These are phyloP conservation scores for Oophaga pumilio DNA, from an alignment of 2,113 vertebrate genomes.

Conservation along the genomic window DNA sequence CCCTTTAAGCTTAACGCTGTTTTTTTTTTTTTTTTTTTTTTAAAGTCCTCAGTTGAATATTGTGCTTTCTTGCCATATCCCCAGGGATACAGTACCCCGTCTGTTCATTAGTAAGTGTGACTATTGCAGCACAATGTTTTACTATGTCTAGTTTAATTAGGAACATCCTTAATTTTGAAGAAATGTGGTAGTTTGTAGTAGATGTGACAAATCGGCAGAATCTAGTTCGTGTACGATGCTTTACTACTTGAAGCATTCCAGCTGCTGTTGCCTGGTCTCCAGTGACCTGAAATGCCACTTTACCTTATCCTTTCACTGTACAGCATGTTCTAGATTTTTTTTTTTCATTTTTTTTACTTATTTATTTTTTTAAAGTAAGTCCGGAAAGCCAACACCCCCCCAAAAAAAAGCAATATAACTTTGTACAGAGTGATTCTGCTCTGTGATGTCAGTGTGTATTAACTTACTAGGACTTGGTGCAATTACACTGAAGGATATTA, in stretches of 20 bases:
- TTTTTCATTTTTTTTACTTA: not conserved
- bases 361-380: slow-evolving; percentile 27
- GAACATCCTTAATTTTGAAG: not conserved
- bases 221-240: not conserved
- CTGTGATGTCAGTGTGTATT: not conserved
- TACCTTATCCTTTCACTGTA: not conserved
- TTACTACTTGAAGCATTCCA: not conserved
- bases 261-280: not conserved
- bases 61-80: not conserved
- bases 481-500: too few species aligned
- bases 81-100: not conserved
- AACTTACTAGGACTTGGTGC: too few species aligned
- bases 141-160: not conserved
- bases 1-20: too few species aligned
- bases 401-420: slow-evolving; percentile 18
- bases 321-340: not conserved
- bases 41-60: not conserved
- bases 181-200: not conserved
- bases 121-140: not conserved
- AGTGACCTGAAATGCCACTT: slow-evolving; percentile 9
- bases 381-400: slow-evolving; percentile 31
- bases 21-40: too few species aligned
- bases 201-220: not conserved
- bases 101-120: not conserved
- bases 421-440: too few species aligned